A percentile compares a stretch with the other conserved stretches of the same genome.
Conservation (phyloP, 2,113 vertebrate species). For the Hystrix cristata region DNA sequence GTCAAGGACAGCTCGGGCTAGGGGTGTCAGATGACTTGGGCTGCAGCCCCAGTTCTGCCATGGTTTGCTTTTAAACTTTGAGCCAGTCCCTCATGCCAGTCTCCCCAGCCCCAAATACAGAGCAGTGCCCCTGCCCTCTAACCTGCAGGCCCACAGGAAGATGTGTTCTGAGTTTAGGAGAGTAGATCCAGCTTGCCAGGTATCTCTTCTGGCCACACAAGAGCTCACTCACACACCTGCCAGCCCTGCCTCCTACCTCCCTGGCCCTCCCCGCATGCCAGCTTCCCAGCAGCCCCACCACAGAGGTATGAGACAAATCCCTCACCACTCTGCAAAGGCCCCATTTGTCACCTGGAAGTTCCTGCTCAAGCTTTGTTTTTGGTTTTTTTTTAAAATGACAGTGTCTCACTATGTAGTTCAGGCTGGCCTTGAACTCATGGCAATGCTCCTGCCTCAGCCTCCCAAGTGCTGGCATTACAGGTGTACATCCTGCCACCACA, state of each 20-base stretch:
- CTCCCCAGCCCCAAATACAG: background rate
- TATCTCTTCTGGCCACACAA: constrained; percentile 34
- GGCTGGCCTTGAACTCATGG: background rate
- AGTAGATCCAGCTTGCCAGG: background rate
- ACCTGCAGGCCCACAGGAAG: background rate
- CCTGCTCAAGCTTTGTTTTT: background rate
- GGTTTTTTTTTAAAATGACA: background rate
- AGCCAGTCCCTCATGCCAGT: background rate
- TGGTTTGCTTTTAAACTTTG: background rate
- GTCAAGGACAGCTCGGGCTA: background rate
- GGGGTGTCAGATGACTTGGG: background rate
- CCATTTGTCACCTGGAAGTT: constrained; percentile 6
- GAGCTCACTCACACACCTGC: background rate
- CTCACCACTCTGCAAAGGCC: background rate
- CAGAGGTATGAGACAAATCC: background rate
- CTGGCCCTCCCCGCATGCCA: background rate
- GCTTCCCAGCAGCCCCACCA: background rate
- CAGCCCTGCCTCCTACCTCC: background rate
- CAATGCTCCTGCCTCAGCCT: background rate
- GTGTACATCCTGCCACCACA: background rate
- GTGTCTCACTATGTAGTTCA: background rate
- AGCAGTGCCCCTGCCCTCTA: background rate
- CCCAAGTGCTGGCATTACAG: background rate
- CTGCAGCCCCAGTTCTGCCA: background rate
- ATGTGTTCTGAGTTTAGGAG: background rate